Conservation (phyloP, 2,888 invertebrate species). For the Hypercompe scribonia region DNA sequence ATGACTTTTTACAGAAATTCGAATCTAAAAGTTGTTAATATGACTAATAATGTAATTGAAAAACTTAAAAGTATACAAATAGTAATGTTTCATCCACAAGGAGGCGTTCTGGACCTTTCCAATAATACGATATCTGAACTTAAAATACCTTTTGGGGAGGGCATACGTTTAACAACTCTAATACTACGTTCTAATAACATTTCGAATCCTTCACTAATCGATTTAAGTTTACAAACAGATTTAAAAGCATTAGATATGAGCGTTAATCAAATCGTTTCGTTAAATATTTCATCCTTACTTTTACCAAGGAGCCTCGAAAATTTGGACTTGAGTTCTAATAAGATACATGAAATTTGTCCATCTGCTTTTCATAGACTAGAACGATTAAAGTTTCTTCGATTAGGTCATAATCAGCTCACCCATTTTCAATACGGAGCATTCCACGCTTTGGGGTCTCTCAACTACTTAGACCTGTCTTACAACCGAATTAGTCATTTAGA, state of each 20-base stretch:
- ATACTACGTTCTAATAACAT: slow-evolving; percentile 73
- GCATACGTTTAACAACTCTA: slow-evolving; percentile 62
- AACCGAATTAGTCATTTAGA: slow-evolving; percentile 68
- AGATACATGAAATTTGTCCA: slow-evolving; percentile 65
- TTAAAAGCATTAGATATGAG: slow-evolving; percentile 68
- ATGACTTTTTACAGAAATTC: slow-evolving; percentile 64
- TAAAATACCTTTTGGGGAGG: slow-evolving; percentile 66
- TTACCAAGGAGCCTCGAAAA: slow-evolving; percentile 62
- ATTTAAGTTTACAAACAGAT: slow-evolving; percentile 64
- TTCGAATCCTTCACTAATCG: slow-evolving; percentile 59
- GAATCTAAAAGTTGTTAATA: slow-evolving; percentile 70
- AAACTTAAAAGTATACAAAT: slow-evolving; percentile 65
- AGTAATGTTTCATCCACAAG: slow-evolving; percentile 68
- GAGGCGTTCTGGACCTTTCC: slow-evolving; percentile 76
- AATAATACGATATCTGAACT: slow-evolving; percentile 69
- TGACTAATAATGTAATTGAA: slow-evolving; percentile 69
- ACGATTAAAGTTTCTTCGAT: slow-evolving; percentile 65
- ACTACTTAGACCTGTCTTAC: slow-evolving; percentile 61
- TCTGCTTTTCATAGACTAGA: slow-evolving; percentile 64
- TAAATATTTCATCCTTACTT: slow-evolving; percentile 64
- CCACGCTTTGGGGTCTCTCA: slow-evolving; percentile 61
- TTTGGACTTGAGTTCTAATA: slow-evolving; percentile 71
- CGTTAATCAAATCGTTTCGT: slow-evolving; percentile 62
- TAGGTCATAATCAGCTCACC: slow-evolving; percentile 66
- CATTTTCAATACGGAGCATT: slow-evolving; percentile 72